Conservation (phyloP, 2,888 invertebrate genomes). For the Orchesella flavescens region DNA sequence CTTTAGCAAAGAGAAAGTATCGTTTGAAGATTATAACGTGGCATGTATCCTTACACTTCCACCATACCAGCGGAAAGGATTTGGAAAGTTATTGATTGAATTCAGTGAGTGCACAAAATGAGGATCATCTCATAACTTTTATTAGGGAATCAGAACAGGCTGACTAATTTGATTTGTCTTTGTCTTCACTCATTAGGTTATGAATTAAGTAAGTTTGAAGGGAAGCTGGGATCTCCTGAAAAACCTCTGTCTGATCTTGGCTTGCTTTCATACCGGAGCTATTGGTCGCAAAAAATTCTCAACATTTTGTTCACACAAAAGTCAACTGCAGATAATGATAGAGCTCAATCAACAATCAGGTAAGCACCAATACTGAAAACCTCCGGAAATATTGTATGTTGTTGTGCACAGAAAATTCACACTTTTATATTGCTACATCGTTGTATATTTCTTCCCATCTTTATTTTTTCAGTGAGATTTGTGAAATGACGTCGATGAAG, state of each 20-base stretch:
- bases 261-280: constrained; percentile 97
- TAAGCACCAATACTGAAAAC: constrained; percentile 75
- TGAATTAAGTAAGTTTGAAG: constrained; percentile 93
- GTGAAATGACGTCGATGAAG: constrained; percentile 97
- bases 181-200: constrained; percentile 87
- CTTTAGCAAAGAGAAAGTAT: constrained; percentile 93
- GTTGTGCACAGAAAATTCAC: neutral
- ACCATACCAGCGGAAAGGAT: constrained; percentile 96
- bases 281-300: constrained; percentile 98
- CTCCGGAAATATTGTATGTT: neutral
- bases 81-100: constrained; percentile 96
- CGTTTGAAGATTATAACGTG: constrained; percentile 97
- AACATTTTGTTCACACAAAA: constrained; percentile 93
- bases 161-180: neutral
- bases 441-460: neutral
- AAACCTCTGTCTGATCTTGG: constrained; percentile 98
- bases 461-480: constrained; percentile 87
- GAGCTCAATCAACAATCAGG: constrained; percentile 96
- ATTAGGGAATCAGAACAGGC: neutral
- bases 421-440: neutral
- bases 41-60: constrained; percentile 98
- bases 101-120: constrained; percentile 87
- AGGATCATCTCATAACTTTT: neutral
- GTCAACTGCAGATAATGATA: constrained; percentile 90
- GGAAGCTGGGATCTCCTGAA: constrained; percentile 99